Conservation (phyloP, 2,113 vertebrate species). For the Hippocampus mohnikei region DNA sequence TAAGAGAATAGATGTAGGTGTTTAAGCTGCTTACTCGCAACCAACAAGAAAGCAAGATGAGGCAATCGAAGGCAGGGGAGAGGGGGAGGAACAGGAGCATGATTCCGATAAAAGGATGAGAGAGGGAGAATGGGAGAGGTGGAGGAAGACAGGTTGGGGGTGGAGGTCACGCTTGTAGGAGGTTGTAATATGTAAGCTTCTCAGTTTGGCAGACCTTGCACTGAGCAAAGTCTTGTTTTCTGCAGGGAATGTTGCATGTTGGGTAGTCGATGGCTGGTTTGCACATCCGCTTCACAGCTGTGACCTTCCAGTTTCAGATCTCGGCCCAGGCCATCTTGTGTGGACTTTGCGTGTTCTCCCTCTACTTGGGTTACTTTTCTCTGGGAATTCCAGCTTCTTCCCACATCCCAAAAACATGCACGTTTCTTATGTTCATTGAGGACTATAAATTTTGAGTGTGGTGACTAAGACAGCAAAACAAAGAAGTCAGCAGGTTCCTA, state of each 20-base stretch:
- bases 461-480: too few species aligned
- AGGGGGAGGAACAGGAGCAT: conserved; percentile 39
- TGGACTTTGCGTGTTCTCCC: too few species aligned
- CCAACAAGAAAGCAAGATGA: conserved; percentile 61
- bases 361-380: too few species aligned
- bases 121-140: conserved; percentile 55
- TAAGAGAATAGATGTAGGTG: conserved; percentile 73
- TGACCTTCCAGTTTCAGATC: too few species aligned
- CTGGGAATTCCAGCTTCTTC: too few species aligned
- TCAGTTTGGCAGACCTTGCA: conserved; percentile 47
- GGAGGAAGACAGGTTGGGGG: conserved; percentile 56
- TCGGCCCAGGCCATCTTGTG: too few species aligned
- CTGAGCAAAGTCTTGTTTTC: conserved; percentile 19
- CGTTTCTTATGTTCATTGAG: too few species aligned
- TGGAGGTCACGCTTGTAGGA: conserved; percentile 64
- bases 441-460: too few species aligned
- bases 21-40: conserved; percentile 75
- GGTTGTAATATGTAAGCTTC: conserved; percentile 58
- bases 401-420: too few species aligned
- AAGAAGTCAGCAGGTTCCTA: too few species aligned
- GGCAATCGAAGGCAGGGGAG: conserved; percentile 56
- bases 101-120: conserved; percentile 38
- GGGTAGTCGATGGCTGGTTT: conserved; percentile 16
- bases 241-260: conserved; percentile 35
- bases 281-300: neutral